phyloP scores from a whole-genome alignment of 2,113 vertebrate genomes.

The Psittacula cyanocephala region DNA sequence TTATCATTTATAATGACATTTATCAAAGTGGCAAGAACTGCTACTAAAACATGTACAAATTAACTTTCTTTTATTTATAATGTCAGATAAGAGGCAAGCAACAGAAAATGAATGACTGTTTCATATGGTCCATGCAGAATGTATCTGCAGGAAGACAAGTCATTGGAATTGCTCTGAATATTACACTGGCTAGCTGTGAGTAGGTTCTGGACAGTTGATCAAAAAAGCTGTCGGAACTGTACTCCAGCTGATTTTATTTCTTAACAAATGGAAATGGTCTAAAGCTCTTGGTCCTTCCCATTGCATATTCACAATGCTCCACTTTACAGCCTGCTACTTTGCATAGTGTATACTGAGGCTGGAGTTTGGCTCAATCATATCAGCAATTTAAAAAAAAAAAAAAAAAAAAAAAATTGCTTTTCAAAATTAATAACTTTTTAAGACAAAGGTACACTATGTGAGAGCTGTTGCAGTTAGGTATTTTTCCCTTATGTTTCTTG shows the following conservation, averaged over 20 bases:
- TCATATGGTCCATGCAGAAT: background rate
- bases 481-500: background rate
- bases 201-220: background rate
- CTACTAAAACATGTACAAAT: background rate
- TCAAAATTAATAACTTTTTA: background rate
- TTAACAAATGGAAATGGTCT: background rate
- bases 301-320: background rate
- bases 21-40: background rate
- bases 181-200: background rate
- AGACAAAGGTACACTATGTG: background rate
- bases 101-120: background rate
- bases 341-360: background rate
- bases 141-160: background rate
- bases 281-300: background rate
- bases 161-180: background rate
- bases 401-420: background rate
- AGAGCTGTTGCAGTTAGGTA: background rate
- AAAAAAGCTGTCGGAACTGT: background rate
- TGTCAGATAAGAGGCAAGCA: background rate
- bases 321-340: background rate
- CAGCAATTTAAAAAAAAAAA: background rate
- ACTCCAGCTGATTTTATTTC: background rate
- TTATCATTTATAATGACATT: constrained; percentile 29
- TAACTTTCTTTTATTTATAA: constrained; percentile 12
- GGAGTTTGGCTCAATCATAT: background rate